A percentile compares a stretch with the other conserved stretches of the same genome.
phyloP scores from a whole-genome alignment of 2,113 vertebrate species.

The Rhinopomastus cyanomelas region DNA sequence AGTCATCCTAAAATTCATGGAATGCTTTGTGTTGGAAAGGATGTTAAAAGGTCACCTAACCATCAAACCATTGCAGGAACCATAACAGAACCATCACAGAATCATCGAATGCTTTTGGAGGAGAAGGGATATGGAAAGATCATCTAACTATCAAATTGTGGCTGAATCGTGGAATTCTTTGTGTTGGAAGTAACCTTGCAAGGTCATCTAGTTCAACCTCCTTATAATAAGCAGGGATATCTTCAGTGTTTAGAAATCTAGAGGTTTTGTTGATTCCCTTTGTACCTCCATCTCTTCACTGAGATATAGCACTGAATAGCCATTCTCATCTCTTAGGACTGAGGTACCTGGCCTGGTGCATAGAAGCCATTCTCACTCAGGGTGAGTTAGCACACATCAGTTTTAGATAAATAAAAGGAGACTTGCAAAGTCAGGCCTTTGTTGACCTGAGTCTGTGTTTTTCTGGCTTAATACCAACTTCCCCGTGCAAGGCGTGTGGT shows the following conservation, averaged over 20 bases:
- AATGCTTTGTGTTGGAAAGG: no score
- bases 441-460: background rate
- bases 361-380: background rate
- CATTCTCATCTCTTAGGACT: background rate
- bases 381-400: background rate
- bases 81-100: no score
- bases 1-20: no score
- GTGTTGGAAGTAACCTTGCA: no score
- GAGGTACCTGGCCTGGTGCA: background rate
- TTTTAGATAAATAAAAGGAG: background rate
- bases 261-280: background rate
- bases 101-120: background rate
- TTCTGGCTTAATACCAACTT: background rate
- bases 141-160: no score
- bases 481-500: background rate
- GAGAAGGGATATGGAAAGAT: background rate
- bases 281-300: background rate
- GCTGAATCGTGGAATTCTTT: no score
- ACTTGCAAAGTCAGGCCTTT: background rate
- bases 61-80: no score
- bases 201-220: background rate
- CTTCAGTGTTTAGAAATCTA: background rate
- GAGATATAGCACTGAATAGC: background rate
- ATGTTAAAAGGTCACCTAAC: no score
- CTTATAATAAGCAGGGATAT: background rate